phyloP scores from a whole-genome alignment of 2,888 invertebrate species.

The Dichetophora obliterata region DNA sequence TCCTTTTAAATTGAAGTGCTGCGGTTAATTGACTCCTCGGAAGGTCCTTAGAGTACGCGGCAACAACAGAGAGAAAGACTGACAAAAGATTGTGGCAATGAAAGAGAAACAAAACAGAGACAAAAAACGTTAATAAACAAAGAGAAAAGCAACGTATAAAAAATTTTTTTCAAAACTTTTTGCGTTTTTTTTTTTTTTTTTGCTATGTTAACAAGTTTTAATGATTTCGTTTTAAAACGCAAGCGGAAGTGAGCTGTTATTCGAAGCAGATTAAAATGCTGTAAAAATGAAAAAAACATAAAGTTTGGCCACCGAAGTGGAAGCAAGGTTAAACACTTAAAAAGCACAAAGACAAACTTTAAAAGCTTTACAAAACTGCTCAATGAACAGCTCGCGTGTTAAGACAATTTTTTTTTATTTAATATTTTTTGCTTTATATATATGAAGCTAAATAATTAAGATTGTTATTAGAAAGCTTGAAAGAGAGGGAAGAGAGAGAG shows the following conservation, averaged over 20 bases:
- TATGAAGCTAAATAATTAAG: too few species aligned
- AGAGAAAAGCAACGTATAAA: not conserved
- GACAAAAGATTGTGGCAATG: too few species aligned
- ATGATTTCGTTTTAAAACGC: not conserved
- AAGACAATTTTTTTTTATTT: not conserved
- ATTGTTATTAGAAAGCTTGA: too few species aligned
- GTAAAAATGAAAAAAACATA: not conserved
- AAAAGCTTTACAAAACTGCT: not conserved
- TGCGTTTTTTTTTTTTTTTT: not conserved
- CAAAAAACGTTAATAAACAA: not conserved
- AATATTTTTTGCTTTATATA: not conserved
- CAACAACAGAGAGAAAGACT: not conserved
- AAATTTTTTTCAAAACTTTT: constrained; percentile 1
- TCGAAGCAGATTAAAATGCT: not conserved
- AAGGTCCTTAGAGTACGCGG: not conserved
- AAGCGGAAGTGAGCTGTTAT: constrained; percentile 5
- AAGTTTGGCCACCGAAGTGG: not conserved
- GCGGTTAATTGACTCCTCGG: constrained; percentile 33
- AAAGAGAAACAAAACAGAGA: too few species aligned
- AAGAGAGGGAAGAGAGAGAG: too few species aligned
- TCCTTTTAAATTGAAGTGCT: constrained; percentile 38
- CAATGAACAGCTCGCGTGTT: not conserved
- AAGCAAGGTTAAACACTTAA: too few species aligned
- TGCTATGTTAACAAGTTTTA: not conserved
- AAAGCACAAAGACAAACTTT: not conserved